phyloP scores from a whole-genome alignment of 1,140 invertebrate species.

The Dendrolimus punctatus region DNA sequence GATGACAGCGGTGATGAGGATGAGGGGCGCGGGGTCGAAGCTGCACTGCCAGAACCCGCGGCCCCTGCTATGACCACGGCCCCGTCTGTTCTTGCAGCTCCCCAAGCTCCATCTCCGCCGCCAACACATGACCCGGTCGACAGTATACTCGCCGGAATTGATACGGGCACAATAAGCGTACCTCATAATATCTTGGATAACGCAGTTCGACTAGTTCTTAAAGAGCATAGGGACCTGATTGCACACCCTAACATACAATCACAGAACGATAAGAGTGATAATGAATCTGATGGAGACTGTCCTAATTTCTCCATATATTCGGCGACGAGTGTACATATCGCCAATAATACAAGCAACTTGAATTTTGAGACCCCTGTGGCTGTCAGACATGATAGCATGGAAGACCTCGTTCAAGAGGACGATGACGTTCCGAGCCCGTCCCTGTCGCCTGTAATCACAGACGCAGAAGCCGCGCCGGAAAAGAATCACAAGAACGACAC shows the following conservation, averaged over 20 bases:
- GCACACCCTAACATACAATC: conserved; percentile 13
- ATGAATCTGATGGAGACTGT: conserved; percentile 80
- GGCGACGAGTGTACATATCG: conserved; percentile 82
- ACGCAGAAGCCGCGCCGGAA: conserved; percentile 1
- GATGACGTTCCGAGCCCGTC: conserved; percentile 27
- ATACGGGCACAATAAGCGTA: conserved; percentile 32
- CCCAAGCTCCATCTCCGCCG: conserved; percentile 5
- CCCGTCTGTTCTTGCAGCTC: conserved; percentile 1
- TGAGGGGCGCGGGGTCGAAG: not conserved
- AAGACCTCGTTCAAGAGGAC: conserved; percentile 64
- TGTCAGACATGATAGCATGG: conserved; percentile 25
- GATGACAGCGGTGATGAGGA: conserved; percentile 54
- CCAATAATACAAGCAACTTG: conserved; percentile 63
- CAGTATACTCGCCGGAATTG: conserved; percentile 30
- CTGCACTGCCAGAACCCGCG: conserved; percentile 9
- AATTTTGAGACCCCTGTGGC: conserved; percentile 15
- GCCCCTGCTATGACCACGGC: conserved; percentile 5
- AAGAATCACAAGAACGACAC: not conserved
- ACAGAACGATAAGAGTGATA: conserved; percentile 45
- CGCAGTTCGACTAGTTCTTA: conserved; percentile 53
- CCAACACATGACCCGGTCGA: conserved; percentile 8
- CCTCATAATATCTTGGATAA: conserved; percentile 42
- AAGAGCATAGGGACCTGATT: conserved; percentile 46
- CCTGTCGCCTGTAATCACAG: conserved; percentile 2
- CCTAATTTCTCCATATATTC: conserved; percentile 90